A percentile compares a stretch with the other conserved stretches of the same genome.
Conservation (phyloP, 1,140 invertebrate species). For the Macrostomum lignano region DNA sequence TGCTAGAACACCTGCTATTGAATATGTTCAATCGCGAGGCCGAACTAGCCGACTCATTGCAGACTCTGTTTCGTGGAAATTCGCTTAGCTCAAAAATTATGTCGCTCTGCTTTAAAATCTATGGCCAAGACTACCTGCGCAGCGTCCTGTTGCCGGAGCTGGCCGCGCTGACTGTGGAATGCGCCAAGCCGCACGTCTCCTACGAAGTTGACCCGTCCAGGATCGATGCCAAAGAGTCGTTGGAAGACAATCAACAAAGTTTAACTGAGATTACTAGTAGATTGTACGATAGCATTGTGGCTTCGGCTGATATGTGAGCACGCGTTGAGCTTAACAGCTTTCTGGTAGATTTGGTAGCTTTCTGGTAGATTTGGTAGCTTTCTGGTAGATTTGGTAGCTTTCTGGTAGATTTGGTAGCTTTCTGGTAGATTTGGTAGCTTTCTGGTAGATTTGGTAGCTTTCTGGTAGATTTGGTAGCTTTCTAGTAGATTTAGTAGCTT, state of each 20-base stretch:
- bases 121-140: slow-evolving; percentile 67
- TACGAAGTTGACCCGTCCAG: slow-evolving; percentile 74
- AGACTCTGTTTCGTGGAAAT: slow-evolving; percentile 78
- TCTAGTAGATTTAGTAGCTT: no score
- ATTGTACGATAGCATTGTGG: slow-evolving; percentile 69
- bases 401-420: no score
- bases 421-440: no score
- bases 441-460: no score
- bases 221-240: slow-evolving; percentile 49
- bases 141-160: slow-evolving; percentile 49
- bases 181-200: slow-evolving; percentile 11
- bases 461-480: no score
- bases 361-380: no score
- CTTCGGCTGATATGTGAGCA: slow-evolving; percentile 46
- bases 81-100: slow-evolving; percentile 86
- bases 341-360: no score
- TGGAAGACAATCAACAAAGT: slow-evolving; percentile 60
- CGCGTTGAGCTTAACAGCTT: no score
- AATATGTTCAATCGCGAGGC: no score
- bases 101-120: slow-evolving; percentile 94
- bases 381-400: no score
- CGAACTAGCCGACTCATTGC: slow-evolving; percentile 67
- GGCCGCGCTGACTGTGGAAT: neutral
- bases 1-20: slow-evolving; percentile 71
- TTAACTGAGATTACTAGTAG: slow-evolving; percentile 58